phyloP scores from a whole-genome alignment of 1,140 invertebrate genomes.

The Choristoneura fumiferana region DNA sequence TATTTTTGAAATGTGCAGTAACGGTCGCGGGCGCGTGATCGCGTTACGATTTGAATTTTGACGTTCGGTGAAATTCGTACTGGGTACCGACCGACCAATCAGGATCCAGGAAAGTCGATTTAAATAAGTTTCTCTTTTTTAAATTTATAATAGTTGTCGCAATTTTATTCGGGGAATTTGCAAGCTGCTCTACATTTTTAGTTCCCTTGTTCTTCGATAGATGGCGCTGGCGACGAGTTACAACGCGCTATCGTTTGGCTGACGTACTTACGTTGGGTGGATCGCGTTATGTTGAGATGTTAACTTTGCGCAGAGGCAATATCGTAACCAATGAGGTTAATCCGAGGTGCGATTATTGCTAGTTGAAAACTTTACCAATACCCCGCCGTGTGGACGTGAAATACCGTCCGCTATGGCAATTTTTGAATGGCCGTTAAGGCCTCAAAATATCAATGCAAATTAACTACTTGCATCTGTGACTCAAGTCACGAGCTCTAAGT shows the following conservation, averaged over 20 bases:
- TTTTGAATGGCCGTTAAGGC: conserved; percentile 83
- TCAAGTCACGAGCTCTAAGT: neutral
- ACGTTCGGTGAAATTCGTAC: conserved; percentile 73
- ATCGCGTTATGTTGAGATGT: conserved; percentile 1
- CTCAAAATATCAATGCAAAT: conserved; percentile 20
- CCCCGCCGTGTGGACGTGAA: conserved; percentile 95
- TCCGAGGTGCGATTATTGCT: conserved; percentile 94
- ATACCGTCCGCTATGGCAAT: conserved; percentile 94
- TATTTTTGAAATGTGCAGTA: conserved; percentile 76
- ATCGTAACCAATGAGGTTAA: conserved; percentile 92
- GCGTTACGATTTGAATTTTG: conserved; percentile 68
- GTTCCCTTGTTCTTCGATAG: conserved; percentile 24
- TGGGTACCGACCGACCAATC: conserved; percentile 41
- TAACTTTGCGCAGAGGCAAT: conserved; percentile 86
- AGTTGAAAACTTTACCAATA: conserved; percentile 97
- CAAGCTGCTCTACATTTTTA: conserved; percentile 17
- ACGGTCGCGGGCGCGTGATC: conserved; percentile 67
- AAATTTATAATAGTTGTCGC: conserved; percentile 50
- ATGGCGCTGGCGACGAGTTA: conserved; percentile 38
- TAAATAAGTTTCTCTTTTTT: conserved; percentile 66
- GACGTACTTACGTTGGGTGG: neutral
- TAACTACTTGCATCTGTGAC: neutral
- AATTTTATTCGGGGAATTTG: conserved; percentile 25
- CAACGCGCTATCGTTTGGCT: conserved; percentile 35
- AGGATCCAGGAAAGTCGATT: conserved; percentile 29